Evolutionary conservation across 2,113 vertebrate species (phyloP), one percentile per base, ranked within the genome.

Genomic region (Emydura subglobosa): DNA sequence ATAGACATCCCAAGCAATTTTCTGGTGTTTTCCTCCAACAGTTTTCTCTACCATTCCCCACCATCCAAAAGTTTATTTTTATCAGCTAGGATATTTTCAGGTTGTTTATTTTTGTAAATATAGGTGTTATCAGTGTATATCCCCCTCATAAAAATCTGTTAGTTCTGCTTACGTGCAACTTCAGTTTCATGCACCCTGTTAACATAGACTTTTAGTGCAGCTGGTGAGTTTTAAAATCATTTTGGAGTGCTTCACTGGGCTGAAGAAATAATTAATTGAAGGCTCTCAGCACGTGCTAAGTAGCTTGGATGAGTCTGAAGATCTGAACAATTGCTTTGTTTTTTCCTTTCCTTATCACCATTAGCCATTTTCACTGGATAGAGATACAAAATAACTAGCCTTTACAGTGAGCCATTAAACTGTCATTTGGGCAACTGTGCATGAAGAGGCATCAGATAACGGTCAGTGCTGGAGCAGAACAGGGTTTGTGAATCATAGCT

Each of bases 401-500:
- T 97, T 98, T 97, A 98, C 98, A 94, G 96, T 96, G 98, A 97
- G 95, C 97, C 98, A 98, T 98, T 98, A 98, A 98, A 98, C 98
- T 98, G 98, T 98, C 98, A 95, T 98, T 98, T 98, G 98, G 96
- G 97, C 98, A 98, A 98, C 98, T 98, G 98, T 96, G 98, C 98
- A 97, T 98, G 98, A 98, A 98, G 98, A 98, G 98, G 96, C 97
- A 94, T 98, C 98, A 98, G 98, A 97, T 98, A 98, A 97, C 97
- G 95, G 97, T 97, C 98, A 98, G 98, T 97, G 97, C 97, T 98
- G 97, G 98, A 98, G 98, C 97, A 97, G 94, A 98, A 98, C 98
- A 98, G 97, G 97, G 98, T 98, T 98, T 98, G 98, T 98, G 98
- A 99, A 98, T 98, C 98, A 98, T 98, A 97, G 98, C 98, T 98